phyloP scores from a whole-genome alignment of 2,113 vertebrate species.

The Entomyzon cyanotis region DNA sequence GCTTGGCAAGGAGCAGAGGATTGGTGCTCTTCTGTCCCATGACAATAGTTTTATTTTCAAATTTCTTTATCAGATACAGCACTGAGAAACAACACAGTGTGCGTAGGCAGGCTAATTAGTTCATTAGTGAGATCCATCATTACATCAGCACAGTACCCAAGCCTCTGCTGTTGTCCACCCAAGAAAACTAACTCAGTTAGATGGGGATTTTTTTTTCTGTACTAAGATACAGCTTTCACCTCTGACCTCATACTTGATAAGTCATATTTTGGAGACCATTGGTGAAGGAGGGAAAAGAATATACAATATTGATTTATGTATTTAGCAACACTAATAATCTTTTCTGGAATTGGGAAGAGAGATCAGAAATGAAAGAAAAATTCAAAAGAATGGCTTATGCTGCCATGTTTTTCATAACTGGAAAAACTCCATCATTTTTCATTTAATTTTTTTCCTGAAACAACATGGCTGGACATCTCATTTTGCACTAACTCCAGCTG shows the following conservation, averaged over 20 bases:
- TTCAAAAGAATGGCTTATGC: not conserved
- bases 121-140: not conserved
- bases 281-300: not conserved
- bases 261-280: not conserved
- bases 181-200: not conserved
- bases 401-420: not conserved
- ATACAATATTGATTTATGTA: not conserved
- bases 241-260: not conserved
- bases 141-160: not conserved
- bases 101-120: not conserved
- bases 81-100: not conserved
- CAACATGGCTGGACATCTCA: not conserved
- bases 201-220: not conserved
- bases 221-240: not conserved
- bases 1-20: not conserved
- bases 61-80: not conserved
- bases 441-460: not conserved
- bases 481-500: not conserved
- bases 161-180: not conserved
- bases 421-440: fast-evolving
- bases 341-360: not conserved
- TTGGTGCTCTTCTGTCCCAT: not conserved
- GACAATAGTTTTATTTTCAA: not conserved
- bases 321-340: not conserved
- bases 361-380: not conserved